These are phyloP conservation scores for Drosophila sturtevanti DNA, from an alignment of 1,140 invertebrate genomes.

Conservation along the genomic window DNA sequence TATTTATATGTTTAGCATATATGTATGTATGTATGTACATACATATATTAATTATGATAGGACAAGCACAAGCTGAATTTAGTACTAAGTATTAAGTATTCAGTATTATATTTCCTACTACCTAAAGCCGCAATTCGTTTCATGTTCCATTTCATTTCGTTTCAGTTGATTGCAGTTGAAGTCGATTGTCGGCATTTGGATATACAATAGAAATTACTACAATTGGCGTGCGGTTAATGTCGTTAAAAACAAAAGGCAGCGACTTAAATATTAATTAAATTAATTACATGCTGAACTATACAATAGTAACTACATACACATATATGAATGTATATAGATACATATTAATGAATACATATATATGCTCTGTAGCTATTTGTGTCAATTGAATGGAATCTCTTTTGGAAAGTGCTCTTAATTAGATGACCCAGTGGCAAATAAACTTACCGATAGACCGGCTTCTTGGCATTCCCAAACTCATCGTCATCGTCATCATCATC, in stretches of 20 bases:
- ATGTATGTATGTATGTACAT: too few relatives aligned
- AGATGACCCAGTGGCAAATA: neutral
- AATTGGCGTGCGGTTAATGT: constrained; percentile 29
- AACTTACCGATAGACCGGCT: constrained; percentile 63
- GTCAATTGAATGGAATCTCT: neutral
- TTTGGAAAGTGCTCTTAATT: neutral
- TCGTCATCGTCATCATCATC: constrained; percentile 65
- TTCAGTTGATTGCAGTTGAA: neutral
- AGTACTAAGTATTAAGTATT: too few relatives aligned
- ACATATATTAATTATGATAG: too few relatives aligned
- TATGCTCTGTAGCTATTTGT: too few relatives aligned
- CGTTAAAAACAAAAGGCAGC: constrained; percentile 30
- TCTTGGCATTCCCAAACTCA: constrained; percentile 62
- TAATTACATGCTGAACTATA: constrained; percentile 40
- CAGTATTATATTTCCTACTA: too few relatives aligned
- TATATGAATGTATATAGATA: too few relatives aligned
- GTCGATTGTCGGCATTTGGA: neutral
- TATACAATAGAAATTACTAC: constrained; percentile 35
- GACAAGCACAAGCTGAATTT: too few relatives aligned
- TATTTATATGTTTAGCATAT: too few relatives aligned
- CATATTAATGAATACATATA: too few relatives aligned
- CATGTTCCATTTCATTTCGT: neutral
- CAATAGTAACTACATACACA: neutral
- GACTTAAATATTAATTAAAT: constrained; percentile 63
- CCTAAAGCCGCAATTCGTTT: neutral